Evolutionary conservation across 1,140 invertebrate species (phyloP).

Genomic region (Drosophila carrolli): DNA sequence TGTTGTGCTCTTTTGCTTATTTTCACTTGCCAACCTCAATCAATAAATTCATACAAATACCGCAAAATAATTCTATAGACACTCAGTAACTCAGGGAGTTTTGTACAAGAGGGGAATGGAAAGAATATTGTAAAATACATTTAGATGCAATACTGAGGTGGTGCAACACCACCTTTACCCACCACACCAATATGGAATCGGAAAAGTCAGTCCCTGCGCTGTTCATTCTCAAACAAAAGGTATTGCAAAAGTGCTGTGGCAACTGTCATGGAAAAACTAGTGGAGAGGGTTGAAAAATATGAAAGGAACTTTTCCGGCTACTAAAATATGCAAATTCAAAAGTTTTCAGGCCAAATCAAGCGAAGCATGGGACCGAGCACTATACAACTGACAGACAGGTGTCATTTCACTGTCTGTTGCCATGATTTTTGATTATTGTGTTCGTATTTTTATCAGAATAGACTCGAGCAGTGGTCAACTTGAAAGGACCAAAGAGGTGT

Average conservation of each 20-base stretch:
- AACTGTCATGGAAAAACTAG: slow-evolving; percentile 23
- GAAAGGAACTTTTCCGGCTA: slow-evolving; percentile 49
- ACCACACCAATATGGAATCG: slow-evolving; percentile 14
- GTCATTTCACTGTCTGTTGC: slow-evolving; percentile 70
- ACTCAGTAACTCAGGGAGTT: slow-evolving; percentile 22
- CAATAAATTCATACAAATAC: slow-evolving; percentile 66
- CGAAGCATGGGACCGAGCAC: slow-evolving; percentile 22
- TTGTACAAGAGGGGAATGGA: neutral
- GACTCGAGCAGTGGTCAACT: slow-evolving; percentile 47
- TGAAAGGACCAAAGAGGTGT: slow-evolving; percentile 35
- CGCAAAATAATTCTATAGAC: slow-evolving; percentile 63
- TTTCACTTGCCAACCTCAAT: slow-evolving; percentile 53
- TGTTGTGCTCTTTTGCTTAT: slow-evolving; percentile 21
- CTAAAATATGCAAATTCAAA: slow-evolving; percentile 60
- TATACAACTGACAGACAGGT: slow-evolving; percentile 55
- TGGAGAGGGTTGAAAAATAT: slow-evolving; percentile 33
- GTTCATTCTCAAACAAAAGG: slow-evolving; percentile 43
- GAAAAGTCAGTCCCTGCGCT: slow-evolving; percentile 21
- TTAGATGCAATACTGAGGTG: slow-evolving; percentile 39
- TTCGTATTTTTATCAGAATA: slow-evolving; percentile 31
- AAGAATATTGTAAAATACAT: slow-evolving; percentile 37
- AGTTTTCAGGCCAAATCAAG: slow-evolving; percentile 50
- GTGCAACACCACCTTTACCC: slow-evolving; percentile 40
- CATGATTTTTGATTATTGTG: slow-evolving; percentile 81
- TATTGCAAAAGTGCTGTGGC: slow-evolving; percentile 33